phyloP scores from a whole-genome alignment of 1,140 invertebrate species.

The Armadillidium nasatum region DNA sequence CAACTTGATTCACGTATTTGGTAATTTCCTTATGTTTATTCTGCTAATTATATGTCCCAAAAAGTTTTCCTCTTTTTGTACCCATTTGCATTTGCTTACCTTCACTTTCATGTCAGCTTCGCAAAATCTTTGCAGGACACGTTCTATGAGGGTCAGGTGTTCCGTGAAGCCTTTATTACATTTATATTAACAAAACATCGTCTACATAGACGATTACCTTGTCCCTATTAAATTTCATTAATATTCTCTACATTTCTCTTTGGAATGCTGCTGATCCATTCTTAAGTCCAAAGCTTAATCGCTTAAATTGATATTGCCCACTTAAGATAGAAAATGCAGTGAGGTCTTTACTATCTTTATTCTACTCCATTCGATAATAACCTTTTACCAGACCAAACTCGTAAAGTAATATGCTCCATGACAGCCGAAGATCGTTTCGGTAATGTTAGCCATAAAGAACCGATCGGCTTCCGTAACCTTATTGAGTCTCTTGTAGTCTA shows the following conservation, averaged over 20 bases:
- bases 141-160: background rate
- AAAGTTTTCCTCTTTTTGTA: background rate
- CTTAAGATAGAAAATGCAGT: background rate
- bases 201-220: slow-evolving; percentile 19
- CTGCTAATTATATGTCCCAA: slow-evolving; percentile 8
- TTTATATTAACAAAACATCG: background rate
- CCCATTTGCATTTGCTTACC: background rate
- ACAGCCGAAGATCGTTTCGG: background rate
- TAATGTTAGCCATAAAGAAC: background rate
- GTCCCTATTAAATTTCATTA: background rate
- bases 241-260: background rate
- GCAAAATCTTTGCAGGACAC: background rate
- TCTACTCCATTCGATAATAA: slow-evolving; percentile 8
- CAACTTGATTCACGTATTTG: background rate
- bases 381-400: slow-evolving; percentile 7
- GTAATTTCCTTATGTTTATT: no score
- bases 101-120: background rate
- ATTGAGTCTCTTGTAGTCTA: background rate
- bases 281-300: slow-evolving; percentile 15
- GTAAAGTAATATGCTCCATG: slow-evolving; percentile 8
- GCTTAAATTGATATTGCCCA: background rate
- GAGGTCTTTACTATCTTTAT: background rate
- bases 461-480: slow-evolving; percentile 7
- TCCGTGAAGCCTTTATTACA: background rate
- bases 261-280: slow-evolving; percentile 8